Conservation (phyloP, 2,797 vertebrate species). For the Zenarchopterus dispar region DNA sequence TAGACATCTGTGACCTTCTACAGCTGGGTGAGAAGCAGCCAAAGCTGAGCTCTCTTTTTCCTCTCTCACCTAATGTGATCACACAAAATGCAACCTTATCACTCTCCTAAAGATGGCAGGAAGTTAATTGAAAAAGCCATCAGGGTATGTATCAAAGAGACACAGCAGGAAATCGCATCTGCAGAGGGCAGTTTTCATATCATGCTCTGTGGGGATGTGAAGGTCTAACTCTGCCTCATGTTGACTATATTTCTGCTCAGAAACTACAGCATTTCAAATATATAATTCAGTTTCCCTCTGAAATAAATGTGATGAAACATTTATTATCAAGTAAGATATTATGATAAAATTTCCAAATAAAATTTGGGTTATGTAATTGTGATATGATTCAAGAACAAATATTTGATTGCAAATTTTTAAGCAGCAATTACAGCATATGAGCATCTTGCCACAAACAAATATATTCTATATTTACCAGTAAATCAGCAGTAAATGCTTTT, state of each 20-base stretch:
- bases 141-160: conserved; percentile 55
- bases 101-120: conserved; percentile 64
- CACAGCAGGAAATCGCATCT: conserved; percentile 17
- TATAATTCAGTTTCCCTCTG: too few species aligned
- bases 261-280: neutral
- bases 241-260: neutral
- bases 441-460: too few species aligned
- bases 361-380: too few species aligned
- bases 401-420: too few species aligned
- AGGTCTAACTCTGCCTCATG: conserved; percentile 14
- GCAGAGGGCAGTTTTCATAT: conserved; percentile 30
- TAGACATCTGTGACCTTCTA: conserved; percentile 60
- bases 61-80: conserved; percentile 61
- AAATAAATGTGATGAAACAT: neutral
- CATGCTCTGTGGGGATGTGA: conserved; percentile 25
- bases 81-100: conserved; percentile 57
- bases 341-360: too few species aligned
- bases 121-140: conserved; percentile 72
- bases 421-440: too few species aligned
- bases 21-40: conserved; percentile 33
- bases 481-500: too few species aligned
- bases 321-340: neutral
- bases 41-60: conserved; percentile 46
- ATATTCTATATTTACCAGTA: too few species aligned
- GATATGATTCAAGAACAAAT: too few species aligned